Evolutionary conservation across 2,113 vertebrate genomes (phyloP), one percentile per base, ranked within the genome.

Genomic region (Zingel zingel): DNA sequence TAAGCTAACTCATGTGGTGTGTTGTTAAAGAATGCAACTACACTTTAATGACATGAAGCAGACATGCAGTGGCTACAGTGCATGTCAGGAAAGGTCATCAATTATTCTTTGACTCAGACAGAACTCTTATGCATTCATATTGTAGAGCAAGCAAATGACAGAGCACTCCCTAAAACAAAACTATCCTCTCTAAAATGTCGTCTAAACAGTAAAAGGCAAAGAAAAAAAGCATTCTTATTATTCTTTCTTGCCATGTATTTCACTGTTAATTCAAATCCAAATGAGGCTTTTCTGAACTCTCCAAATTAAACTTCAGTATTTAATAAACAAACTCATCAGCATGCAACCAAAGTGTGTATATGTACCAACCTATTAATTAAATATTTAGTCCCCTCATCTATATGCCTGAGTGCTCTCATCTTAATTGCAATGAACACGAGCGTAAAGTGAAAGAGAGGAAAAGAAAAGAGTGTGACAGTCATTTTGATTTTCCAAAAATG

Each of bases 381-480:
- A 94, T 94, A 94, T 94, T 92, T 95, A 94, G 94, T 91, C 94
- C 92, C 59, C 70, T 86, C 78, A 79, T 86, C 88, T 94, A 93
- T 91, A 92, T 89, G 92, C 86, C 87, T 23, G 90, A 96, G 86
- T 89, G 93, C 87, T 80, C 92, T 92, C 86, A 83, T 94, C 94
- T 94, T 95, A 96, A 96, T 95, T 95, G 95, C 89, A 88, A 92
- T 94, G 96, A 97, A 96, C 91, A 95, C 92, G 94, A 90, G 86
- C 86, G 88, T 87, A 93, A 93, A 94, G 93, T 71, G 89, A 90
- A 87, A 56, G 82, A 95, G 93, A 92, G 94, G 93, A 90, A 74
- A 87, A 85, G 88, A 82, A 90, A 74, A 54, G 18, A 77, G 56
- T 91, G 84, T 94, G 94, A 93, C 92, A 94, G 89, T 96, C 95